Conservation (phyloP, 2,113 vertebrate genomes). For the Scomber scombrus region DNA sequence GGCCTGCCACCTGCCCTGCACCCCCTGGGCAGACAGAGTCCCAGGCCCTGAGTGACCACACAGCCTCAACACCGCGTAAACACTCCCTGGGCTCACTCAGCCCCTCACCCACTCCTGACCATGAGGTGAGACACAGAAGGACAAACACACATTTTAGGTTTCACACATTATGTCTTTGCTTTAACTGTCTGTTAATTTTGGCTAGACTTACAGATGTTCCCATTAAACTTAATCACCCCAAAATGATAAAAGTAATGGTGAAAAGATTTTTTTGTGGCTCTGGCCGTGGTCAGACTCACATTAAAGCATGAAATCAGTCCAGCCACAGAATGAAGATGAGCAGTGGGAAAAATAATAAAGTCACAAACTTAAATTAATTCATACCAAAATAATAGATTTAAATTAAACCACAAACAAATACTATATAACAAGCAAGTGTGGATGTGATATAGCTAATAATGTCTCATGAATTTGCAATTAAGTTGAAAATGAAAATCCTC, state of each 20-base stretch:
- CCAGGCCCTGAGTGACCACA: slow-evolving; percentile 42
- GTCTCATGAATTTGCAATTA: too few relatives aligned
- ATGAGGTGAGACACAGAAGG: slow-evolving; percentile 81
- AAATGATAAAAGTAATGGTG: too few relatives aligned
- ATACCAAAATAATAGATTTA: not conserved
- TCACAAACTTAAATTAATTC: not conserved
- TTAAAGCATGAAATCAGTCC: too few relatives aligned
- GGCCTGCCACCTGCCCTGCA: slow-evolving; percentile 86
- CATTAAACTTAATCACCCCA: too few relatives aligned
- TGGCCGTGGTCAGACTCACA: not conserved
- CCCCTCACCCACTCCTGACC: slow-evolving; percentile 93
- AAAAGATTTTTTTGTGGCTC: too few relatives aligned
- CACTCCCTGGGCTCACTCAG: slow-evolving; percentile 92
- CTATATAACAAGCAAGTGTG: too few relatives aligned
- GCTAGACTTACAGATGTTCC: too few relatives aligned
- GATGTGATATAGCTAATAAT: too few relatives aligned
- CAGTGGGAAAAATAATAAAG: too few relatives aligned
- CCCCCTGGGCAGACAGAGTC: slow-evolving; percentile 77
- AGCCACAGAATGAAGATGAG: too few relatives aligned
- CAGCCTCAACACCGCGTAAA: slow-evolving; percentile 78
- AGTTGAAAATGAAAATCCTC: too few relatives aligned
- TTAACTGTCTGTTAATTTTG: not conserved
- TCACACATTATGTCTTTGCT: not conserved
- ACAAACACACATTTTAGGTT: not conserved
- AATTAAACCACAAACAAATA: not conserved